Percentiles rank a stretch among this genome's conserved stretches.
Evolutionary conservation across 2,797 vertebrate genomes (phyloP).

Genomic region (Gallinago nigripennis): DNA sequence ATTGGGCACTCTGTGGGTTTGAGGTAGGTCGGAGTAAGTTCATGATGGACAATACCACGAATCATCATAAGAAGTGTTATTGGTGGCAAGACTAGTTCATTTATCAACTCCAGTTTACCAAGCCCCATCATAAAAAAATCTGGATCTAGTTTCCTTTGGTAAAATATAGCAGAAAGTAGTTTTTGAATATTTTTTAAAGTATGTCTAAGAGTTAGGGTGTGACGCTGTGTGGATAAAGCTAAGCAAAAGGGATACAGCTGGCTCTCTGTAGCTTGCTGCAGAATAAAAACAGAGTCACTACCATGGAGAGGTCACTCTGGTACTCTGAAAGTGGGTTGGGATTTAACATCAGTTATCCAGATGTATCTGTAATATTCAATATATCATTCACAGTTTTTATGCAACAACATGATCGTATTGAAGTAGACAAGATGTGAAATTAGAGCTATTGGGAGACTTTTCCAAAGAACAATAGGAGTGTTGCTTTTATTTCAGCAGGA

Average conservation of each 20-base stretch:
- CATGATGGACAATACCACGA: background rate
- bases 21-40: background rate
- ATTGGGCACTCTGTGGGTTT: background rate
- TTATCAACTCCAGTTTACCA: background rate
- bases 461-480: conserved; percentile 15
- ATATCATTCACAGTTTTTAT: background rate
- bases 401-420: background rate
- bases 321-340: background rate
- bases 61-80: background rate
- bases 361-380: background rate
- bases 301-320: conserved; percentile 3
- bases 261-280: background rate
- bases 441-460: background rate
- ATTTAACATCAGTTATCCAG: conserved; percentile 24
- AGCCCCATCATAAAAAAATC: background rate
- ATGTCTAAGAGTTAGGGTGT: background rate
- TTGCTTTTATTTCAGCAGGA: conserved; percentile 29
- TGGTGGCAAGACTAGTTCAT: background rate
- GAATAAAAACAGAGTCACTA: background rate
- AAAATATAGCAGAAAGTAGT: conserved; percentile 22
- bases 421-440: conserved; percentile 23
- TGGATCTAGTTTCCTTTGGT: background rate
- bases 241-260: background rate
- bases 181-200: conserved; percentile 16
- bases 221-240: background rate